Percentiles rank a stretch among this genome's conserved stretches.
Evolutionary conservation across 1,140 invertebrate genomes (phyloP).

Genomic region (Zaprionus ghesquierei): DNA sequence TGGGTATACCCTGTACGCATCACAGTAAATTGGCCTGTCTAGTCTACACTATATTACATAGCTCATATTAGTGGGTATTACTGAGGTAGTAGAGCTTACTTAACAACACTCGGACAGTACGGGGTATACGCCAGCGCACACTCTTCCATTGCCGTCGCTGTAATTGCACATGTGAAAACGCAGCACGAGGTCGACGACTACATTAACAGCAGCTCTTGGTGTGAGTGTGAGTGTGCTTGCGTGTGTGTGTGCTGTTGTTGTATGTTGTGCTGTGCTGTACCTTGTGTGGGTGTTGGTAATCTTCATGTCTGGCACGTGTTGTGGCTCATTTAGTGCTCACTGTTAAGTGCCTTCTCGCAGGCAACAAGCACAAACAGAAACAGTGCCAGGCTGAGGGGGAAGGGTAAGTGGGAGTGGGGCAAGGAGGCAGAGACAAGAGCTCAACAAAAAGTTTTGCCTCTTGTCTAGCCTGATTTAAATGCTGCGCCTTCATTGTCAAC

Average conservation of each 20-base stretch:
- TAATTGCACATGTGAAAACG: conserved; percentile 34
- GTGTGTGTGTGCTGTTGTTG: background rate
- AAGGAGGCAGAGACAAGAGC: background rate
- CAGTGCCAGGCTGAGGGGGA: background rate
- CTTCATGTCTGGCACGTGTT: conserved; percentile 46
- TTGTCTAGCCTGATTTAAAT: conserved; percentile 20
- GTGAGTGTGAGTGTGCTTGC: background rate
- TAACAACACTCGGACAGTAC: background rate
- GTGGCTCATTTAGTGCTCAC: conserved; percentile 40
- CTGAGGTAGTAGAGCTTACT: background rate
- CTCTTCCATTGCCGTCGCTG: background rate
- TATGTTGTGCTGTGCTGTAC: background rate
- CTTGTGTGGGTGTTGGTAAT: conserved; percentile 27
- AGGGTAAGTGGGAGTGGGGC: background rate
- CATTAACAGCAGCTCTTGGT: conserved; percentile 36
- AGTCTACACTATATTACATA: too few relatives aligned
- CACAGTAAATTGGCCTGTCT: background rate
- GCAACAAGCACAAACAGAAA: background rate
- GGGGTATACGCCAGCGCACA: background rate
- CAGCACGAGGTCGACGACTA: conserved; percentile 65
- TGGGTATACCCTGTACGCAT: conserved; percentile 1
- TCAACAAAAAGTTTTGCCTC: conserved; percentile 24
- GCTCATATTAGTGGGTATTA: background rate
- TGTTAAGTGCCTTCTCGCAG: conserved; percentile 28
- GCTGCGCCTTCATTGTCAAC: conserved; percentile 20